These are phyloP conservation scores for Steinernema feltiae DNA, from an alignment of 1,140 invertebrate species.

Conservation along the genomic window DNA sequence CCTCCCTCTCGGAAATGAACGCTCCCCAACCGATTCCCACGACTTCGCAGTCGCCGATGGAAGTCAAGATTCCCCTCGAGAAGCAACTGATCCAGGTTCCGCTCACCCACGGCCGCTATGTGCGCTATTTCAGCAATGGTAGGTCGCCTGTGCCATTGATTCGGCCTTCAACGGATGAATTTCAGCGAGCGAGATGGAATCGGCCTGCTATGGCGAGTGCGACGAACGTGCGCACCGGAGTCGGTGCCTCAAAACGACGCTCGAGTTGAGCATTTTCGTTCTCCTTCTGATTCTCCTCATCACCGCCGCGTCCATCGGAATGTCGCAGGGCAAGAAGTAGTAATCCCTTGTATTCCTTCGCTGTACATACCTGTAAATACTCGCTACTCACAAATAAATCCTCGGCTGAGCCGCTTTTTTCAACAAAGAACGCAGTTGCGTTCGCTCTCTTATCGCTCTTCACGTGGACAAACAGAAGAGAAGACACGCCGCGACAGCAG, in stretches of 20 bases:
- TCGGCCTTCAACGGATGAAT: background rate
- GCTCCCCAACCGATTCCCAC: background rate
- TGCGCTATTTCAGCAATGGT: background rate
- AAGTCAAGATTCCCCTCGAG: background rate
- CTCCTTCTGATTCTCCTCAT: background rate
- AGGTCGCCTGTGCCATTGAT: background rate
- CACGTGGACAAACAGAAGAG: too few species aligned
- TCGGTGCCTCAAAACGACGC: background rate
- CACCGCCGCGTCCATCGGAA: background rate
- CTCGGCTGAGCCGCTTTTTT: background rate
- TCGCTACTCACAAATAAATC: background rate
- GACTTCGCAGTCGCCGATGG: background rate
- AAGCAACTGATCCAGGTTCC: conserved; percentile 1
- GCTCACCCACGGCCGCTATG: conserved; percentile 8
- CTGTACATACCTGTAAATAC: background rate
- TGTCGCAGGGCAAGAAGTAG: background rate
- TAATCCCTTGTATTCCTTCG: background rate
- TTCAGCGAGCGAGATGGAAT: background rate
- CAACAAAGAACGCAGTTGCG: too few species aligned
- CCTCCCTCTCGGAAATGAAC: background rate
- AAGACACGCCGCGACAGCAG: too few species aligned
- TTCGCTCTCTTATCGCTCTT: too few species aligned
- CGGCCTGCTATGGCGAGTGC: background rate
- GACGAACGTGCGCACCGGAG: background rate
- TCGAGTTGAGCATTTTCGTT: background rate